Conservation (phyloP, 2,113 vertebrate genomes). For the Pongo pygmaeus region DNA sequence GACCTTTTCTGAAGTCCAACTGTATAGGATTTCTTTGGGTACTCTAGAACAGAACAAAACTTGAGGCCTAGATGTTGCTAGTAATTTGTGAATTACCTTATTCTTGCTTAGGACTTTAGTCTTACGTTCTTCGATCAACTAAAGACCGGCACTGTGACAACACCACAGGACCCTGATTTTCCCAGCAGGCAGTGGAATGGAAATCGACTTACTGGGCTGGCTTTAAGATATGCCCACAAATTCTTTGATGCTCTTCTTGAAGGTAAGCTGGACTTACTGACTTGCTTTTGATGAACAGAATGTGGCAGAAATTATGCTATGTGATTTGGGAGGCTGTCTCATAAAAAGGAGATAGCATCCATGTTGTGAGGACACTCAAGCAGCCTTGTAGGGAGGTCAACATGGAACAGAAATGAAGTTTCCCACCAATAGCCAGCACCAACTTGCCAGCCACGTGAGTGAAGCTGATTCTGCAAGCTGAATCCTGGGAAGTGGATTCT, state of each 20-base stretch:
- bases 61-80: neutral
- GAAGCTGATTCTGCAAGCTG: no score
- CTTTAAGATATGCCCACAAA: neutral
- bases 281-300: neutral
- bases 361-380: neutral
- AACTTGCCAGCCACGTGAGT: neutral
- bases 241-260: neutral
- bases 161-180: neutral
- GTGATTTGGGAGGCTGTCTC: neutral
- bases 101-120: neutral
- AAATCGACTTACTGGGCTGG: neutral
- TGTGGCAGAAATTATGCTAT: neutral
- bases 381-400: neutral
- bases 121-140: neutral
- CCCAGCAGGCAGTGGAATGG: neutral
- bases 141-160: neutral
- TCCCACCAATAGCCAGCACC: neutral
- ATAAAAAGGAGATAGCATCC: neutral
- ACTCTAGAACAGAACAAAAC: neutral
- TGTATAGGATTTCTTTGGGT: fast-evolving
- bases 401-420: neutral
- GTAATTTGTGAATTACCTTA: neutral
- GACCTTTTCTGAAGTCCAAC: neutral
- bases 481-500: neutral
- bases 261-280: neutral